Evolutionary conservation across 2,888 invertebrate genomes (phyloP), one percentile per base, ranked within the genome.

Genomic region (Dicycla oo): DNA sequence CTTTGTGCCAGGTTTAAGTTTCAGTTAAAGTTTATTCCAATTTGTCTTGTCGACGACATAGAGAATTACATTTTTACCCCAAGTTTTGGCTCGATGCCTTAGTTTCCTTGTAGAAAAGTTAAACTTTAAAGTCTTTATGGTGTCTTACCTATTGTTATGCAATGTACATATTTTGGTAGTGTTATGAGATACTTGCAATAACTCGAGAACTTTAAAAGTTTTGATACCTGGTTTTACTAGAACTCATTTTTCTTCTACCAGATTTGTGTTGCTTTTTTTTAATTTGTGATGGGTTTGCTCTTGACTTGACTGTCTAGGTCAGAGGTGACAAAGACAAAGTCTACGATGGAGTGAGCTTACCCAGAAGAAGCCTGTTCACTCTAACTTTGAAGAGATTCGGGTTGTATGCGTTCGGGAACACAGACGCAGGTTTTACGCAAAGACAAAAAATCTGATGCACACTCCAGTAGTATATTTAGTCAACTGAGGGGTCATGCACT

Each of bases 1-100:
- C 63, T 69, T 66, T 70, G 53, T 80, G 75, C 71, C 84, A 81
- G 76, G 47, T 63, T 73, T 70, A 64, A 71, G 72, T 69, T 75
- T 69, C 56, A 68, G 57, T 75, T 69, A 38, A 69, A 67, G 34
- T 75, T 67, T 69, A 38, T 30, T 43, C 11, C 49, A 72, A 72
- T 75, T 75, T 72, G 38, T 82, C 57, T 67, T 69, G 53, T 71
- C 64, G 58, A 65, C 49, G 49, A 57, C 56, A 69, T 47, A 68
- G 57, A 56, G 43, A 57, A 80, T 60, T 10, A 38, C n/a, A 61
- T 40, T 61, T 54, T 78, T 58, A 23, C 6, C 6, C 15, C 1
- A 53, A 53, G 20, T 58, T 75, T 81, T 81, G 80, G 83, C 81
- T 80, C 45, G 38, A 18, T 26, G 75, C 75, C 54, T 71, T 51